Evolutionary conservation across 2,797 vertebrate genomes (phyloP), one percentile per base, ranked within the genome.

Genomic region (Gephyroberyx darwinii): DNA sequence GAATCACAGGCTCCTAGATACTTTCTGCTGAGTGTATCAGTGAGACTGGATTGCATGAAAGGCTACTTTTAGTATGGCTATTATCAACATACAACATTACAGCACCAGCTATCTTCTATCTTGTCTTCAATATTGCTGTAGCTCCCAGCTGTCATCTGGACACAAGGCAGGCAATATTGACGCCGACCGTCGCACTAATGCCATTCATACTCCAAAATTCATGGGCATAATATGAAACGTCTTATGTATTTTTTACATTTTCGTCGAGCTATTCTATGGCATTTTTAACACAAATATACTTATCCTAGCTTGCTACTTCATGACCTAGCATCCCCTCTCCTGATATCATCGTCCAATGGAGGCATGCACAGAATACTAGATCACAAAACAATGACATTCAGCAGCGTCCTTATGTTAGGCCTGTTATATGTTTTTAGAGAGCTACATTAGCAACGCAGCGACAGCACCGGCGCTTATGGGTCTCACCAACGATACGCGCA

Each of bases 281-380:
- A 35, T 66, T 58, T 66, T 16, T 7, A n/a, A 7, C 26, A 45
- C 22, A 5, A 26, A 65, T 7, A 54, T 54, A 48, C 65, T 41
- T 59, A 63, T 41, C 39, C 31, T 19, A 45, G 62, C 68, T 47
- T 39, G 54, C n/a, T 57, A 26, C 6, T 75, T 69, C 61, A 20
- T 51, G 71, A 41, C 30, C 26, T 16, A 48, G 33, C 26, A 17
- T 52, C 69, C 37, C 2, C 58, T 37, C 58, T 37, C 17, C 37
- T 41, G 5, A 10, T 2, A 14, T n/a, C 9, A 63, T 19, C 1
- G 20, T 52, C 17, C 43, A 69, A 41, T 13, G 19, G 17, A 39
- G 13, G 9, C 53, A 48, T 55, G 20, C 33, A 39, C 31, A 33
- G 5, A 35, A 10, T 4, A 10, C 10, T 8, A 61, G 10, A 14